Evolutionary conservation across 2,797 vertebrate genomes (phyloP).

Genomic region (Geotrypetes seraphini): DNA sequence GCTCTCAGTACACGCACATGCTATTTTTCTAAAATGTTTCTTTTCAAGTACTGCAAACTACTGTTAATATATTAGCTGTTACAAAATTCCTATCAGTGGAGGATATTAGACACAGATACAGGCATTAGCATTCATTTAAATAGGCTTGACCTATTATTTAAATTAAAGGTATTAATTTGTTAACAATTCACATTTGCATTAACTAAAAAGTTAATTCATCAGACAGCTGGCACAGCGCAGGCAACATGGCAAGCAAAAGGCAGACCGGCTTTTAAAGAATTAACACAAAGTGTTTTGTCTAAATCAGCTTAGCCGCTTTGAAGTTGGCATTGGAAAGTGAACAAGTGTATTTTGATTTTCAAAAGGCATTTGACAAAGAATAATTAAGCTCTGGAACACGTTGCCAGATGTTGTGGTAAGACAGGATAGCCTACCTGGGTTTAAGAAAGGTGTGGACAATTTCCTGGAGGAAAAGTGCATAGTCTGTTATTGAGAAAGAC

Average conservation of each 20-base stretch:
- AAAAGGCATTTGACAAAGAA: too few species aligned
- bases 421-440: too few species aligned
- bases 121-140: background rate
- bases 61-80: background rate
- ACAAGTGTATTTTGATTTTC: too few species aligned
- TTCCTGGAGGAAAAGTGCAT: too few species aligned
- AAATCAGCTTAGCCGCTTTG: too few species aligned
- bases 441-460: too few species aligned
- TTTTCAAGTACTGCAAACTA: background rate
- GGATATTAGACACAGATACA: background rate
- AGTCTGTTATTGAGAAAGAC: too few species aligned
- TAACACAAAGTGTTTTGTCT: constrained; percentile 4
- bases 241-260: constrained; percentile 1
- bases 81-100: background rate
- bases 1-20: background rate
- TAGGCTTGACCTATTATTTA: constrained; percentile 2
- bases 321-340: too few species aligned
- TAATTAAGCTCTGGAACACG: too few species aligned
- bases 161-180: background rate
- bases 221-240: background rate
- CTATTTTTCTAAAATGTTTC: background rate
- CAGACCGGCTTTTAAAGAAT: constrained; percentile 9
- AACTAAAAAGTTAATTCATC: background rate
- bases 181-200: background rate
- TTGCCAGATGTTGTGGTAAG: too few species aligned